phyloP scores from a whole-genome alignment of 2,888 invertebrate genomes.

The Luperina nickerlii region DNA sequence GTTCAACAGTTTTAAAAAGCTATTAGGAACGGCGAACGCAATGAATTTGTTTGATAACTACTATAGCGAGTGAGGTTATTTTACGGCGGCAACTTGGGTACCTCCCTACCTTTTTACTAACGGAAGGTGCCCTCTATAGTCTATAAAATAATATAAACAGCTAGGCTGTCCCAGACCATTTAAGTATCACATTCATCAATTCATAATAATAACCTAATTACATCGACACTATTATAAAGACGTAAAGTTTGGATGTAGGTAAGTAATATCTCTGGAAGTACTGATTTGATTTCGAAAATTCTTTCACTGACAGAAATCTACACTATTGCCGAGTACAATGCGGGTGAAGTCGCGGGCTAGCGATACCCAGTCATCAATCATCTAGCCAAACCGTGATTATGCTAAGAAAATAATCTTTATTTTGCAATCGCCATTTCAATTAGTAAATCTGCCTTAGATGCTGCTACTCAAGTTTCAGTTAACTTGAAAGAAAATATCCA shows the following conservation, averaged over 20 bases:
- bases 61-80: constrained; percentile 10
- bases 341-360: background rate
- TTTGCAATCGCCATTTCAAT: background rate
- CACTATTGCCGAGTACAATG: too few species aligned
- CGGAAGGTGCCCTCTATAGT: too few species aligned
- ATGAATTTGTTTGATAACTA: constrained; percentile 48
- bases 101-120: constrained; percentile 6
- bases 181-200: background rate
- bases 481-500: constrained; percentile 11
- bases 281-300: too few species aligned
- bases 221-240: too few species aligned
- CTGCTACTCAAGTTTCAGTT: background rate
- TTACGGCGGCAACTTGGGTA: background rate
- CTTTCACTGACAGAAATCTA: too few species aligned
- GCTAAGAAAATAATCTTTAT: background rate
- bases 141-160: background rate
- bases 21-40: constrained; percentile 73
- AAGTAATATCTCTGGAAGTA: too few species aligned
- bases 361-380: background rate
- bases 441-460: background rate
- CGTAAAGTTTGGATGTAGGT: too few species aligned
- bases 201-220: too few species aligned
- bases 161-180: background rate
- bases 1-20: constrained; percentile 81
- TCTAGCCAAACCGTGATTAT: background rate